Percentiles rank a stretch among this genome's conserved stretches.
Evolutionary conservation across 2,113 vertebrate genomes (phyloP).

Genomic region (Lepus europaeus): DNA sequence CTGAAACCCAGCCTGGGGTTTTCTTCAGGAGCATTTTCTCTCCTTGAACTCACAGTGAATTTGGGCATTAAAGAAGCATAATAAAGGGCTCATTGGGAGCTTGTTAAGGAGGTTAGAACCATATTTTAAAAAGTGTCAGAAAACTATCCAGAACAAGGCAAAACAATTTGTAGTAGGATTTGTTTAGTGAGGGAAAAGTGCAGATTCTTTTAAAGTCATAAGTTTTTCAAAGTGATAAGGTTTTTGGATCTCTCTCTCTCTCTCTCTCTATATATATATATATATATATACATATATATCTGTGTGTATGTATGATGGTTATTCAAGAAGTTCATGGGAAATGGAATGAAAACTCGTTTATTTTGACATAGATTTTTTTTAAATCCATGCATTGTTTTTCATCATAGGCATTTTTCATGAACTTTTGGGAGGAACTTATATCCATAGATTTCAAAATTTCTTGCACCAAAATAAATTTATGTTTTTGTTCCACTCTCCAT

Average conservation of each 20-base stretch:
- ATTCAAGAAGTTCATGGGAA: too few species aligned
- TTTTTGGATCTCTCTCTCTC: not conserved
- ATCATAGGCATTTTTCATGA: too few species aligned
- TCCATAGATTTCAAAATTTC: too few species aligned
- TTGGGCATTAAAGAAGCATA: not conserved
- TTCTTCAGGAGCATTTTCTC: constrained; percentile 44
- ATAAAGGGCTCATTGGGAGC: constrained; percentile 25
- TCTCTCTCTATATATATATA: not conserved
- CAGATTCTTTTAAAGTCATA: not conserved
- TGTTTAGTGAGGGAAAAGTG: not conserved
- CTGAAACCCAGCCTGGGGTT: constrained; percentile 69
- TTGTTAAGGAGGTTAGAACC: constrained; percentile 60
- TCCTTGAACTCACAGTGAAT: constrained; percentile 42
- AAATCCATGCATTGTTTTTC: too few species aligned
- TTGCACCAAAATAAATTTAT: too few species aligned
- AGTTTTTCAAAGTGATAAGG: not conserved
- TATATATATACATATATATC: not conserved
- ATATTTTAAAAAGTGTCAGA: not conserved
- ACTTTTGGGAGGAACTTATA: too few species aligned
- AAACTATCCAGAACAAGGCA: constrained; percentile 28
- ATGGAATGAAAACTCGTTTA: too few species aligned
- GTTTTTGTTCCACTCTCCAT: too few species aligned
- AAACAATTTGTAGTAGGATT: not conserved
- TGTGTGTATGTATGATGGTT: not conserved
- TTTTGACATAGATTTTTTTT: too few species aligned